Conservation (phyloP, 2,797 vertebrate species). For the Intellagama lesueurii region DNA sequence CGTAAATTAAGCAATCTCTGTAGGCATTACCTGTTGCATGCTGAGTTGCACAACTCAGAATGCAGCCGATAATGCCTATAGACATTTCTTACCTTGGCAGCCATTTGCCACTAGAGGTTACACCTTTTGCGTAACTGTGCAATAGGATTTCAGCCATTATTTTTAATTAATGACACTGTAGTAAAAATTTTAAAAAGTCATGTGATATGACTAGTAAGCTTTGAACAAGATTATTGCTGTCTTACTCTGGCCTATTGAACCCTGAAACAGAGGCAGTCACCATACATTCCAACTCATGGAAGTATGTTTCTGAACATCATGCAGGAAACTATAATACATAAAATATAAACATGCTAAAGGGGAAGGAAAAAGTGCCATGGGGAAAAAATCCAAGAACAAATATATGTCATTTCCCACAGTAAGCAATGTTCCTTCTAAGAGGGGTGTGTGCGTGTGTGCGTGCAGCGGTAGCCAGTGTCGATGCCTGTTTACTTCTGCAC, state of each 20-base stretch:
- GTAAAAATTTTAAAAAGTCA: background rate
- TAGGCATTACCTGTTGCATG: no score
- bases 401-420: background rate
- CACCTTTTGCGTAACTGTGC: background rate
- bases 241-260: background rate
- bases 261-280: background rate
- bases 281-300: background rate
- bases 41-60: no score
- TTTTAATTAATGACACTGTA: background rate
- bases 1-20: no score
- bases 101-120: no score
- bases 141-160: background rate
- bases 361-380: background rate
- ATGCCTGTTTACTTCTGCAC: no score
- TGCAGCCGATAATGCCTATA: background rate
- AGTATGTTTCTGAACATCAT: background rate
- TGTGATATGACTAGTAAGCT: no score
- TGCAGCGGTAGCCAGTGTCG: background rate
- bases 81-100: no score
- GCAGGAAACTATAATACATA: background rate
- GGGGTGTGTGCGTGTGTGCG: no score
- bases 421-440: background rate
- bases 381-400: background rate
- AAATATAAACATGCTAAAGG: conserved; percentile 7
- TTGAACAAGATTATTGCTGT: background rate